Conservation (phyloP, 92 coral and sea anemone species). For the Galaxea fascicularis region DNA sequence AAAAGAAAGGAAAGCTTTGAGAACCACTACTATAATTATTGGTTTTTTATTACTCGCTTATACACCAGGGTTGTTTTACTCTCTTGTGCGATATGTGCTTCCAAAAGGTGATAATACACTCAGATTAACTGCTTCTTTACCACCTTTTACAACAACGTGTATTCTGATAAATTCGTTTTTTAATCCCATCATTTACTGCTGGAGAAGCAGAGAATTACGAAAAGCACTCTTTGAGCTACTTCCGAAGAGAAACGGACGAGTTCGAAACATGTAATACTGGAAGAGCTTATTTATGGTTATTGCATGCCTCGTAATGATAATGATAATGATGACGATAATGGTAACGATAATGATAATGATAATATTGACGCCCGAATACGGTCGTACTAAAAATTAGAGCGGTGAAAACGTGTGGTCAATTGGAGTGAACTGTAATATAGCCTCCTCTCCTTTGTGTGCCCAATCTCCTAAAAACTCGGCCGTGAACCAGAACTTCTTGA, state of each 20-base stretch:
- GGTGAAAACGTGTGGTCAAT: too few species aligned
- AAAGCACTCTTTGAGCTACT: neutral
- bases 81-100: neutral
- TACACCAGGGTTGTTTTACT: neutral
- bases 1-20: neutral
- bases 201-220: slow-evolving; percentile 5
- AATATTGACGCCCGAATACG: too few species aligned
- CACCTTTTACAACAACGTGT: neutral
- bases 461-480: too few species aligned
- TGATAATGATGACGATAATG: too few species aligned
- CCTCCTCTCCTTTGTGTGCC: too few species aligned
- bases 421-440: too few species aligned
- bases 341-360: too few species aligned
- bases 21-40: slow-evolving; percentile 1
- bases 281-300: too few species aligned
- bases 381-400: too few species aligned
- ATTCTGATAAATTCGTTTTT: slow-evolving; percentile 5
- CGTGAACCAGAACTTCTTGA: too few species aligned
- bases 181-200: slow-evolving; percentile 5
- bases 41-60: neutral
- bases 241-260: neutral
- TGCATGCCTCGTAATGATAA: too few species aligned
- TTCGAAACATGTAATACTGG: neutral
- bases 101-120: neutral
- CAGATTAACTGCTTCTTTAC: neutral